These are phyloP conservation scores for Casuarius casuarius DNA, from an alignment of 2,113 vertebrate species.

Conservation along the genomic window DNA sequence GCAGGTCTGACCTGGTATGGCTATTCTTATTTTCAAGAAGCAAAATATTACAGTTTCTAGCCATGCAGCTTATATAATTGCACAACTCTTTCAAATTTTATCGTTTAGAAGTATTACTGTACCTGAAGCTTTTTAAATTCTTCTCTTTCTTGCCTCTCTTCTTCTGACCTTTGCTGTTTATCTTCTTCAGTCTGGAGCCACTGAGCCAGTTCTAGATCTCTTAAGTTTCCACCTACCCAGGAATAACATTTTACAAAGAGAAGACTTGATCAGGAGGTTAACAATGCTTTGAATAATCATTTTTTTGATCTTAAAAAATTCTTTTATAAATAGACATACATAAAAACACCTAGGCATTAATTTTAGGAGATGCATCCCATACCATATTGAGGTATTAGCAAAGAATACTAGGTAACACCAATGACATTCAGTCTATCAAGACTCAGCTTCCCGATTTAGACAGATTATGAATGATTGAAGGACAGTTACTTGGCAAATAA, in stretches of 20 bases:
- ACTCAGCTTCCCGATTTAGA: background rate
- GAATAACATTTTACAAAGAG: background rate
- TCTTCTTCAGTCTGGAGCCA: conserved; percentile 88
- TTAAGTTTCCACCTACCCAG: conserved; percentile 32
- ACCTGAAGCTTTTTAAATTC: conserved; percentile 93
- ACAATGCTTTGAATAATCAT: background rate
- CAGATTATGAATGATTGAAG: background rate
- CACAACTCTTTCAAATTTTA: background rate
- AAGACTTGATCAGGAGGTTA: background rate
- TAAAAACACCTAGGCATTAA: background rate
- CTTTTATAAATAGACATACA: background rate
- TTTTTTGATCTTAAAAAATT: background rate
- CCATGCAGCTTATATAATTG: background rate
- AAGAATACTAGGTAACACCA: background rate
- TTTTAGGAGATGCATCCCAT: background rate
- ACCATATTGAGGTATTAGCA: background rate
- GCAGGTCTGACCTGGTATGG: background rate
- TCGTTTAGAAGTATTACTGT: background rate
- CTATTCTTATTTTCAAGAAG: background rate
- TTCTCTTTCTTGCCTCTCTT: conserved; percentile 78
- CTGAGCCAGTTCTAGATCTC: conserved; percentile 83
- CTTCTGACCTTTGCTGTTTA: conserved; percentile 70
- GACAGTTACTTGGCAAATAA: background rate
- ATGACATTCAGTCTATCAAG: background rate
- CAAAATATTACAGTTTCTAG: background rate